phyloP scores from a whole-genome alignment of 2,113 vertebrate species.

The Myrmophylax atrothorax region DNA sequence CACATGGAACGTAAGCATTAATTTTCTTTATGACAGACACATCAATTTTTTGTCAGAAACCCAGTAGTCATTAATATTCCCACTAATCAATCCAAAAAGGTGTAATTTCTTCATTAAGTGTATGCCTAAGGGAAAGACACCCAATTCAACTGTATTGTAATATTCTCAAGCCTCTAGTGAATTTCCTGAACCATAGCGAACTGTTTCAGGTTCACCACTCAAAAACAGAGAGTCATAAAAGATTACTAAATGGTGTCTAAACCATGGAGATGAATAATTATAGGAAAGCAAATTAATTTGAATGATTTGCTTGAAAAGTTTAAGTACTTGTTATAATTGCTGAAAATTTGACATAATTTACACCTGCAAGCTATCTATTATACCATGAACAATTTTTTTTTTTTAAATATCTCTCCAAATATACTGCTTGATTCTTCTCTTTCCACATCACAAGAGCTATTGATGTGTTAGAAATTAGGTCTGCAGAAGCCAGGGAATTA shows the following conservation, averaged over 20 bases:
- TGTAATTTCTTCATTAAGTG: neutral
- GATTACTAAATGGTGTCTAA: neutral
- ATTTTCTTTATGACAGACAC: neutral
- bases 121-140: neutral
- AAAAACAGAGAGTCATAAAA: neutral
- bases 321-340: neutral
- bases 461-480: neutral
- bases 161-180: neutral
- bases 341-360: neutral
- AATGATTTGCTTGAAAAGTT: slow-evolving; percentile 5
- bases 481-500: neutral
- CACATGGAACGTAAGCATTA: neutral
- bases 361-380: neutral
- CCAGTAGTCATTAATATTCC: neutral
- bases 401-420: neutral
- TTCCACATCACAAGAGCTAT: neutral
- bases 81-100: neutral
- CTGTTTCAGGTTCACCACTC: neutral
- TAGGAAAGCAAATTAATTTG: slow-evolving; percentile 1
- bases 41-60: neutral
- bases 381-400: neutral
- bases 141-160: neutral
- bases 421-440: neutral
- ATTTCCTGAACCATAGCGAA: neutral
- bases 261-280: neutral